These are phyloP conservation scores for Amazonetta brasiliensis DNA, from an alignment of 2,797 vertebrate genomes.

Conservation along the genomic window DNA sequence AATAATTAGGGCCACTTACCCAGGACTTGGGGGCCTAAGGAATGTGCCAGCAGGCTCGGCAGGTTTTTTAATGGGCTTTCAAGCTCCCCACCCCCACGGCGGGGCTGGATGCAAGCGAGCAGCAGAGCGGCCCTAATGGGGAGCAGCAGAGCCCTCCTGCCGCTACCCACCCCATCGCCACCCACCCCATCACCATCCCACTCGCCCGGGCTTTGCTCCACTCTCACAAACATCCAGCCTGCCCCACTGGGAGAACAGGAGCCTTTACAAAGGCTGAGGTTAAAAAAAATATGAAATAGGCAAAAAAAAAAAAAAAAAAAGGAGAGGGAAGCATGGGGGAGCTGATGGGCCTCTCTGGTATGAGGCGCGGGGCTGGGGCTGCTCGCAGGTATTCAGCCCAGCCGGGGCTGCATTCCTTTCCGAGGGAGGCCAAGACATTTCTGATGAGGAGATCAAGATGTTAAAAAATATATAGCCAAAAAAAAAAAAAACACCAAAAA, in stretches of 20 bases:
- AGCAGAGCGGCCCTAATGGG: conserved; percentile 70
- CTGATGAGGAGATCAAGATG: conserved; percentile 83
- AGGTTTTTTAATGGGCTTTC: conserved; percentile 45
- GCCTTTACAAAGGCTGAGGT: conserved; percentile 34
- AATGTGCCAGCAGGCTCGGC: conserved; percentile 72
- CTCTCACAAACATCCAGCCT: conserved; percentile 58
- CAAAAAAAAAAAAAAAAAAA: background rate
- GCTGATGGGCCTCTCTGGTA: conserved; percentile 85
- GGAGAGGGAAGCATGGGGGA: conserved; percentile 17
- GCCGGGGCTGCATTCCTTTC: conserved; percentile 83
- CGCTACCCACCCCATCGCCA: conserved; percentile 57
- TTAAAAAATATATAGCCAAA: conserved; percentile 15
- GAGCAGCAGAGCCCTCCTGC: conserved; percentile 64
- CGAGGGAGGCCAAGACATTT: conserved; percentile 80
- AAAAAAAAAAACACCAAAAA: conserved; percentile 52
- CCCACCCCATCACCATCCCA: conserved; percentile 44
- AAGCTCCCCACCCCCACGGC: conserved; percentile 7
- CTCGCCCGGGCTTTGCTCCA: conserved; percentile 58
- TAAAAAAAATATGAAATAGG: background rate
- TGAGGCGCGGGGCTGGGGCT: conserved; percentile 80
- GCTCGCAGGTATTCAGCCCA: conserved; percentile 84
- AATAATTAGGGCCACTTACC: conserved; percentile 77
- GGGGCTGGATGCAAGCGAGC: conserved; percentile 70
- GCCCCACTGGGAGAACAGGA: conserved; percentile 75
- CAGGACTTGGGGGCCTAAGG: conserved; percentile 71